phyloP scores from a whole-genome alignment of 2,888 invertebrate species.

The Synanthedon vespiformis region DNA sequence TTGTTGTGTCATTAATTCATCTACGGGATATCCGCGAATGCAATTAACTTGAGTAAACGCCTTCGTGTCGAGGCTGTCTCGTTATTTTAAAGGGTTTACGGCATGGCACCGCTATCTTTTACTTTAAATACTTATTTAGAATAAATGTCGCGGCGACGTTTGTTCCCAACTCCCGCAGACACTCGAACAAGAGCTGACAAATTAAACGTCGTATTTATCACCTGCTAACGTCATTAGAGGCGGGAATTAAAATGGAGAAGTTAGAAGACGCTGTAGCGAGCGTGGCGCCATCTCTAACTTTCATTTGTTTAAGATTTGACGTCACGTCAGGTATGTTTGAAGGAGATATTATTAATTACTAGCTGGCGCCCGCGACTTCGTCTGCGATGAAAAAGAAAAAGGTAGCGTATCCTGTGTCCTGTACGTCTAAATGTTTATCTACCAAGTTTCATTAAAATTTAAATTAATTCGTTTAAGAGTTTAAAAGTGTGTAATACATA shows the following conservation, averaged over 20 bases:
- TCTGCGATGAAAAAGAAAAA: too few species aligned
- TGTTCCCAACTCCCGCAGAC: slow-evolving; percentile 10
- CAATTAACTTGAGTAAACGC: neutral
- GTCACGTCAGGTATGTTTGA: too few species aligned
- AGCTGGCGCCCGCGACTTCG: too few species aligned
- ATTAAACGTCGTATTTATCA: neutral
- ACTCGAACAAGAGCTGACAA: neutral
- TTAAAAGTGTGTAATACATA: too few species aligned
- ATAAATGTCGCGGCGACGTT: slow-evolving; percentile 14
- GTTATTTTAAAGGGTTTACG: neutral
- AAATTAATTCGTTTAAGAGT: too few species aligned
- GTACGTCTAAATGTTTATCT: too few species aligned
- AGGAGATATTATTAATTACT: too few species aligned
- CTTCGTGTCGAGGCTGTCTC: neutral
- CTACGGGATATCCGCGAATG: neutral
- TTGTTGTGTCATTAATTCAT: neutral
- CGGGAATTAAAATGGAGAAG: neutral
- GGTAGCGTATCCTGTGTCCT: too few species aligned
- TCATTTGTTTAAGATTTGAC: too few species aligned
- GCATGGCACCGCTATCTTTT: slow-evolving; percentile 5
- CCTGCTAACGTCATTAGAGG: neutral
- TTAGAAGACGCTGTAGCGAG: too few species aligned
- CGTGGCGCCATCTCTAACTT: too few species aligned
- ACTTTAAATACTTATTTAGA: slow-evolving; percentile 12
- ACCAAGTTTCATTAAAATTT: too few species aligned